These are phyloP conservation scores for Colletes gigas DNA, from an alignment of 1,140 invertebrate genomes.

Conservation along the genomic window DNA sequence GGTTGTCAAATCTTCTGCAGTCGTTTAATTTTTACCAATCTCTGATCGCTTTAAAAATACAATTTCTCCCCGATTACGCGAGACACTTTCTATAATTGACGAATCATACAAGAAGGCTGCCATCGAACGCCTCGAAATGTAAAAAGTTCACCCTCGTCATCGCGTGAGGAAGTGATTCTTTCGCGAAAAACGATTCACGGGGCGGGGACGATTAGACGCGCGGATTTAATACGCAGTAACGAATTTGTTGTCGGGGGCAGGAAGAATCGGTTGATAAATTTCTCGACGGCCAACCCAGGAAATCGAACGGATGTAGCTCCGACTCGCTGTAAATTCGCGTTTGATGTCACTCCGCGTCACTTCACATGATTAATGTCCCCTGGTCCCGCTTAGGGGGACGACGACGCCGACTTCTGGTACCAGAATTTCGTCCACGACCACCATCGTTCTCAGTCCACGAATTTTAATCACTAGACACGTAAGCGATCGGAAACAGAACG, in stretches of 20 bases:
- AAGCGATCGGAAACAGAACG: slow-evolving; percentile 48
- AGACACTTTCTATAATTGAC: too few relatives aligned
- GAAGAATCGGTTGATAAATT: slow-evolving; percentile 66
- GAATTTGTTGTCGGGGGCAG: slow-evolving; percentile 35
- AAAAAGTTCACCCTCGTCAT: too few relatives aligned
- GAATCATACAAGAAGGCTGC: too few relatives aligned
- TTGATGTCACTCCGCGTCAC: slow-evolving; percentile 74
- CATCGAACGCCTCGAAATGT: too few relatives aligned
- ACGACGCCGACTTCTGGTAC: slow-evolving; percentile 52
- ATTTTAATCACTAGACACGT: slow-evolving; percentile 69
- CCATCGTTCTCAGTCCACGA: slow-evolving; percentile 42
- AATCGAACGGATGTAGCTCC: slow-evolving; percentile 58
- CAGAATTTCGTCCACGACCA: slow-evolving; percentile 27
- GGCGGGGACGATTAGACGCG: background rate
- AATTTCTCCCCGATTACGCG: too few relatives aligned
- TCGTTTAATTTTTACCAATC: too few relatives aligned
- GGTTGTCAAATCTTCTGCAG: too few relatives aligned
- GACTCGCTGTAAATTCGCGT: slow-evolving; percentile 72
- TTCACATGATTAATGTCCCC: slow-evolving; percentile 75
- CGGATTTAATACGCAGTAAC: slow-evolving; percentile 48
- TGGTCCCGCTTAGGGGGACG: slow-evolving; percentile 59
- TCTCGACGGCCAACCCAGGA: slow-evolving; percentile 50
- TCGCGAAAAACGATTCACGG: slow-evolving; percentile 26
- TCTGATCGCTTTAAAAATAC: too few relatives aligned
- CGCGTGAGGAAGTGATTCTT: slow-evolving; percentile 4